These are phyloP conservation scores for Noctua pronuba DNA, from an alignment of 2,888 invertebrate species.

Conservation along the genomic window DNA sequence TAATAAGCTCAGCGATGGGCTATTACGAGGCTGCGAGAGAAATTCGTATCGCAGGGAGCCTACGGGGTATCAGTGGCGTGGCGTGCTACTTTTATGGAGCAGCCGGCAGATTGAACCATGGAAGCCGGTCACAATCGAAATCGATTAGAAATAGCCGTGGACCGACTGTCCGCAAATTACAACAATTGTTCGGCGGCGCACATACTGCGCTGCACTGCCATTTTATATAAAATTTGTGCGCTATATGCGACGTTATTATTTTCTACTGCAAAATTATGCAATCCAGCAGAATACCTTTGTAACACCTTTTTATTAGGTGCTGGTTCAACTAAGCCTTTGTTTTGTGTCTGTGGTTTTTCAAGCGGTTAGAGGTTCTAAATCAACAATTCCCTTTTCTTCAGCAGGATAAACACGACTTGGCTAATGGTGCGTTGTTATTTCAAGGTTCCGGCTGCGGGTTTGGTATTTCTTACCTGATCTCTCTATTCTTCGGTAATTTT, in stretches of 20 bases:
- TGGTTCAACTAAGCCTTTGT: constrained; percentile 37
- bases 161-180: constrained; percentile 81
- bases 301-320: constrained; percentile 39
- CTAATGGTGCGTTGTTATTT: constrained; percentile 85
- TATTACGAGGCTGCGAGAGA: constrained; percentile 85
- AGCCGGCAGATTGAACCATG: constrained; percentile 75
- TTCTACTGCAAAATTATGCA: constrained; percentile 24
- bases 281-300: neutral
- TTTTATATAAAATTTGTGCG: constrained; percentile 44
- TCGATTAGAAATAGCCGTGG: constrained; percentile 82
- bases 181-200: constrained; percentile 76
- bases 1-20: constrained; percentile 89
- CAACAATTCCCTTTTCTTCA: constrained; percentile 80
- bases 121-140: constrained; percentile 80
- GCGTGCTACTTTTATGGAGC: constrained; percentile 83
- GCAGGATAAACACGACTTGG: constrained; percentile 75
- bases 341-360: constrained; percentile 66
- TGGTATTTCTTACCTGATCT: constrained; percentile 62
- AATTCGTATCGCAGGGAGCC: constrained; percentile 83
- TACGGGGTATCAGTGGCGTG: constrained; percentile 79
- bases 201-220: constrained; percentile 33
- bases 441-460: constrained; percentile 70
- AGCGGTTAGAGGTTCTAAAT: constrained; percentile 76
- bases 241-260: constrained; percentile 42
- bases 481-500: constrained; percentile 45